Evolutionary conservation across 2,797 vertebrate species (phyloP).

Genomic region (Argyrosomus regius): DNA sequence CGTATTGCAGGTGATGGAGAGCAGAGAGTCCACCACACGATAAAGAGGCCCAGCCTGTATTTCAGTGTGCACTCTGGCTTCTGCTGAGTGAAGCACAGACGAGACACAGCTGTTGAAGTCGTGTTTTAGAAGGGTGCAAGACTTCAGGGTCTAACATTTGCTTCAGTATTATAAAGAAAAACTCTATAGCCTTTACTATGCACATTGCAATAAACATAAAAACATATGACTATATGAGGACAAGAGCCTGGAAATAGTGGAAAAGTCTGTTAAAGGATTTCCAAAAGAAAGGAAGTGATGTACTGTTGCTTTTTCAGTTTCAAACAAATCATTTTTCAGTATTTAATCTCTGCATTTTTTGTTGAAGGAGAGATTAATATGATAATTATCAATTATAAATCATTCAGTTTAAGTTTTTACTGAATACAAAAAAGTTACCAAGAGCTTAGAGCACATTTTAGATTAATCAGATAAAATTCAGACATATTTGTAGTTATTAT

Average conservation of each 20-base stretch:
- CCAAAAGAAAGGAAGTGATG: constrained; percentile 3
- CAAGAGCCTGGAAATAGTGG: not conserved
- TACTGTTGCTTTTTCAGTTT: not conserved
- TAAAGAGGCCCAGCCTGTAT: constrained; percentile 82
- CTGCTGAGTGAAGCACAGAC: constrained; percentile 67
- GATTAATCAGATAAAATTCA: not conserved
- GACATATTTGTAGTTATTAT: not conserved
- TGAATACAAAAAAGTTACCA: not conserved
- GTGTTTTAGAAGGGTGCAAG: not conserved
- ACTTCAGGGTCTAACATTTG: not conserved
- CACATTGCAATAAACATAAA: not conserved
- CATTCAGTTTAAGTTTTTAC: not conserved
- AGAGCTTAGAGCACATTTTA: not conserved
- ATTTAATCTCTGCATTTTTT: not conserved
- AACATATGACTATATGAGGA: not conserved
- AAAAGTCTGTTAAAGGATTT: not conserved
- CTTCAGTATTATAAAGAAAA: not conserved
- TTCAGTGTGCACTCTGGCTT: constrained; percentile 72
- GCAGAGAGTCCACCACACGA: constrained; percentile 70
- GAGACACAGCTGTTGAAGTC: constrained; percentile 13
- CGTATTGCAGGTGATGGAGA: constrained; percentile 82
- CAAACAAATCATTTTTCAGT: not conserved
- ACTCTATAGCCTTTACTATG: not conserved
- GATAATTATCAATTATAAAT: not conserved
- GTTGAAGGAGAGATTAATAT: not conserved